Base-by-base conservation (phyloP, 2,113 vertebrate species). In the Saimiri boliviensis region DNA sequence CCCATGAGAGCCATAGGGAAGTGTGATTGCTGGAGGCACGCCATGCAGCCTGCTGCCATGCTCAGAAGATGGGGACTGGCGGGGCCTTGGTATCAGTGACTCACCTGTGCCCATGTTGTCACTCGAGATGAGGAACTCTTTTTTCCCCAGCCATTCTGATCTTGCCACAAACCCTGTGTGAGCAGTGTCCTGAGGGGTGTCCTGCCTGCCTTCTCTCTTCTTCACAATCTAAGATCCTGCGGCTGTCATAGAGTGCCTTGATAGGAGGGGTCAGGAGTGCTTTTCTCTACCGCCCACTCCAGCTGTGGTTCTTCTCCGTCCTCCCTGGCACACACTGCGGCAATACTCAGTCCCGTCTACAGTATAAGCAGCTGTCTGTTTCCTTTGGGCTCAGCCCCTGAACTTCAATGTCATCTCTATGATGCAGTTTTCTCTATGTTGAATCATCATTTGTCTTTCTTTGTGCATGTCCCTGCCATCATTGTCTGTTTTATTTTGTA, bases 401-500 rank as follows among this genome's bases (percentile, higher is more conserved):
- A 81, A 58, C 49, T 87, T 52, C 91, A 74, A 8, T 86, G 68
- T 84, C 89, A 60, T 94, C 89, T 94, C 58, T 86, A 14, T 79
- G 80, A 45, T 37, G 82, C 12, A 47, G 71, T 73, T 87, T 87
- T 91, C 80, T 89, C 83, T 77, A 5, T 45, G 37, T 81, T 92
- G 35, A 12, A 30, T 23, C 63, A 74, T 95, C 88, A 81, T 92
- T 79, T 92, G 66, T 80, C 63, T 71, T 91, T 81, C 70, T 95
- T 90, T 37, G 74, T 87, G 68, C 49, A 42, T 35, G 30, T 49
- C 16, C 45, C 40, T 83, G 27, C 68, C 83, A 30, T 85, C 92
- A 27, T 85, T 76, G 49, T 45, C 88, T 71, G 16, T 84, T 68
- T 66, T 40, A 32, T 88, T 80, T 73, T 37, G n/a, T 54, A 30